phyloP scores from a whole-genome alignment of 2,888 invertebrate species.

The Sarcophaga carnaria region DNA sequence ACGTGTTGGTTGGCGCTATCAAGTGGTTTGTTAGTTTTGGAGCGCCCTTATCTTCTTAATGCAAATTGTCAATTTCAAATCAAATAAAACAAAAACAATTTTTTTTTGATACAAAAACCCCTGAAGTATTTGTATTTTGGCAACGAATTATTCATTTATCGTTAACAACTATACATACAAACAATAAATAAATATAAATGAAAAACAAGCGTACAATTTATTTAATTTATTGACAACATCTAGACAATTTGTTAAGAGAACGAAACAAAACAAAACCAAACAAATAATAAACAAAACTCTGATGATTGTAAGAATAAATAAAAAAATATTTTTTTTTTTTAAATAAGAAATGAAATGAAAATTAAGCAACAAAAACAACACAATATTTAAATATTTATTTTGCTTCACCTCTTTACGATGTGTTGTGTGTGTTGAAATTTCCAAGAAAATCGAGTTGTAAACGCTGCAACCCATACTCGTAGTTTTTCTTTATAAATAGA shows the following conservation, averaged over 20 bases:
- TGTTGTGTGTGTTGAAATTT: neutral
- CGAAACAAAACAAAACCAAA: neutral
- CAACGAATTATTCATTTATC: neutral
- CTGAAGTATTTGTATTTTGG: neutral
- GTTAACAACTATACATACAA: constrained; percentile 16
- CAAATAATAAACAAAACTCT: constrained; percentile 32
- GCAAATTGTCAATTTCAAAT: constrained; percentile 41
- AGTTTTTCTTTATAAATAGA: too few relatives aligned
- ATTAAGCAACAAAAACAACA: neutral
- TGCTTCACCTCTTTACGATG: too few relatives aligned
- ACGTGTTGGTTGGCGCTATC: neutral
- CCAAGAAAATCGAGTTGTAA: neutral
- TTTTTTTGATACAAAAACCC: too few relatives aligned
- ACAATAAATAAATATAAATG: neutral
- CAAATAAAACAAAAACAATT: neutral
- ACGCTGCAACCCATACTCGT: neutral
- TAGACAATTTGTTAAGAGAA: neutral
- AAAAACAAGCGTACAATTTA: constrained; percentile 22
- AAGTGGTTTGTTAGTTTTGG: constrained; percentile 14
- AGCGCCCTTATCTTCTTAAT: constrained; percentile 40
- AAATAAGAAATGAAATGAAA: neutral
- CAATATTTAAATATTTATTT: constrained; percentile 36
- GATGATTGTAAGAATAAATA: constrained; percentile 38
- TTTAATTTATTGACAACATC: constrained; percentile 50
- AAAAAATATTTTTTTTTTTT: neutral